Evolutionary conservation across 1,140 invertebrate species (phyloP), one percentile per base, ranked within the genome.

Genomic region (Coelopa frigida): DNA sequence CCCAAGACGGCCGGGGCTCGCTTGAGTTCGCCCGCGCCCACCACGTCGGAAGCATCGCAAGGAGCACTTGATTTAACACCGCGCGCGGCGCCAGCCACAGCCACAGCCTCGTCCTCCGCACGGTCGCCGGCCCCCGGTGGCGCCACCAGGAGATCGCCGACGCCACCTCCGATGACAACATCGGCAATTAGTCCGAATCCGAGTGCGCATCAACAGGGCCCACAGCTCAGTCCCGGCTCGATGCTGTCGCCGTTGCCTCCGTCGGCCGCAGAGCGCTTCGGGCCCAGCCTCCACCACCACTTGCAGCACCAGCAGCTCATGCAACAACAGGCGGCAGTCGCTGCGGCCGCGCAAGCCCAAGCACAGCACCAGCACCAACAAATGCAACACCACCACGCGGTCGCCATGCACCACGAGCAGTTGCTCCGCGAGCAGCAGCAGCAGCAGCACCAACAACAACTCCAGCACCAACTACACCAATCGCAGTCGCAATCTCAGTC

Each of bases 41-140:
- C 62, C 14, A 55, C 69, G 21, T 73, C 74, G 11, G 75, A 77
- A 38, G 73, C 69, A 1, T 75, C 74, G 0, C 70, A 77, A 50
- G 75, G 77, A n/a, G 77, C 77, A 3, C 54, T 80, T 12, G 78
- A 80, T 53, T 54, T 80, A 23, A 80, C 78, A 6, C 77, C 78
- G 3, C 70, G 73, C 18, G 69, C 72, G 10, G 43, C 5, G 32
- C 1, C 14, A 54, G 20, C 36, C 48, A 18, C 21, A 38, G 26
- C 46, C 11, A 17, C 4, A 66, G 58, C 18, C n/a, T n/a, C n/a
- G n/a, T n/a, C n/a, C n/a, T n/a, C n/a, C n/a, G 56, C 55, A 1
- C 31, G 31, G 3, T 46, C 49, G 11, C 37, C 43, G 10, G 22
- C 23, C 12, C 39, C 48, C 12, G 40, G 17, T n/a, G 3, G 43